Percentiles rank a stretch among this genome's conserved stretches.
Evolutionary conservation across 2,888 invertebrate genomes (phyloP).

Genomic region (Gordius sp.): DNA sequence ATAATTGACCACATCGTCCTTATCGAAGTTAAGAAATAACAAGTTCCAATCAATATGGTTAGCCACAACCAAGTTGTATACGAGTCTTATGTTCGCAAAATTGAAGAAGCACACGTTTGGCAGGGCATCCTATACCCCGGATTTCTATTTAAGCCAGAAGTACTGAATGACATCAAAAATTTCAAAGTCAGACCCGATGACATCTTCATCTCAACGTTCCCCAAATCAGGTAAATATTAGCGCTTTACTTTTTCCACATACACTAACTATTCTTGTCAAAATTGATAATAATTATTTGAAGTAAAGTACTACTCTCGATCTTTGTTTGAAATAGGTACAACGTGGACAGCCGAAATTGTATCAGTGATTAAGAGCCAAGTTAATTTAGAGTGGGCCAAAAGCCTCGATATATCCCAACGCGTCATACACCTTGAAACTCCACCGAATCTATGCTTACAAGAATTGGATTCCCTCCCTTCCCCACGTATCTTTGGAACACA

Average conservation of each 20-base stretch:
- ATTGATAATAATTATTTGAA: too few species aligned
- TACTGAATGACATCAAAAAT: slow-evolving; percentile 11
- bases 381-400: slow-evolving; percentile 25
- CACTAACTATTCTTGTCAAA: too few species aligned
- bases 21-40: too few species aligned
- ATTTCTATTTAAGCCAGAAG: slow-evolving; percentile 4
- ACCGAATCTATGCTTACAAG: not conserved
- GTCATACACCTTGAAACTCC: slow-evolving; percentile 21
- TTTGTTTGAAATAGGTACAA: too few species aligned
- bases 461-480: not conserved
- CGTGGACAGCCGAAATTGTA: slow-evolving; percentile 30
- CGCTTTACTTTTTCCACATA: too few species aligned
- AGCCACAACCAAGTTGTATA: too few species aligned
- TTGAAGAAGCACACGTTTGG: slow-evolving; percentile 7
- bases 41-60: too few species aligned
- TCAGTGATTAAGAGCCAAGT: slow-evolving; percentile 28
- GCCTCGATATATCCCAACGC: slow-evolving; percentile 24
- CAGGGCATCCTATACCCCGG: slow-evolving; percentile 15
- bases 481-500: slow-evolving; percentile 20
- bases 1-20: too few species aligned
- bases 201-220: slow-evolving; percentile 25
- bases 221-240: slow-evolving; percentile 25
- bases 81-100: not conserved
- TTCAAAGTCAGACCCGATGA: slow-evolving; percentile 23
- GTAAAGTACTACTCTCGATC: too few species aligned